phyloP scores from a whole-genome alignment of 2,113 vertebrate species.

The Paedocypris sp. region DNA sequence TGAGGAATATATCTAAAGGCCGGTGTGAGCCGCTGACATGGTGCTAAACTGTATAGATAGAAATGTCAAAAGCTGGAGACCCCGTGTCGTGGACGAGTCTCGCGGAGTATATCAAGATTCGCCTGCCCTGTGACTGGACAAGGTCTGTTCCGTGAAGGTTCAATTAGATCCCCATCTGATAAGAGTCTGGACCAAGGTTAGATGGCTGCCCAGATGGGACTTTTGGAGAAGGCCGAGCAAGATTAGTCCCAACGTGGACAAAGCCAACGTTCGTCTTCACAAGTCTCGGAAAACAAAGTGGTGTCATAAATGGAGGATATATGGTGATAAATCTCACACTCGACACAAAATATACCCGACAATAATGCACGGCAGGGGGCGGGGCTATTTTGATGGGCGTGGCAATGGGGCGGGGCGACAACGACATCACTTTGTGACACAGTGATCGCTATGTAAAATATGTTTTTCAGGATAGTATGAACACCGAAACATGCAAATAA shows the following conservation, averaged over 20 bases:
- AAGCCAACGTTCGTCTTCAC: neutral
- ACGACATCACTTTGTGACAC: too few species aligned
- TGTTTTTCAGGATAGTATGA: too few species aligned
- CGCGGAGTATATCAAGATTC: slow-evolving; percentile 41
- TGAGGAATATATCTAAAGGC: neutral
- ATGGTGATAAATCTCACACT: too few species aligned
- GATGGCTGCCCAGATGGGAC: slow-evolving; percentile 38
- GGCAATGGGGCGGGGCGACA: too few species aligned
- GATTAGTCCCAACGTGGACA: slow-evolving; percentile 33
- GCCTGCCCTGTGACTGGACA: slow-evolving; percentile 38
- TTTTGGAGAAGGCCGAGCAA: slow-evolving; percentile 32
- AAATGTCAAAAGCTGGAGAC: slow-evolving; percentile 18
- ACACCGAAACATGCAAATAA: too few species aligned
- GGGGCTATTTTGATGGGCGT: too few species aligned
- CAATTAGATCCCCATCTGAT: slow-evolving; percentile 46
- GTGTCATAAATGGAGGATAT: neutral
- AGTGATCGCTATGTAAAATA: too few species aligned
- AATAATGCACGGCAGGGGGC: too few species aligned
- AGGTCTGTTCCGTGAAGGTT: slow-evolving; percentile 41
- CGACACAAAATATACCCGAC: too few species aligned
- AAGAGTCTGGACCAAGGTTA: slow-evolving; percentile 44
- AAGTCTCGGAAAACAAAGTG: neutral
- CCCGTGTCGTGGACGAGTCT: slow-evolving; percentile 34
- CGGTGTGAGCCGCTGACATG: neutral
- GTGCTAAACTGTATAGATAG: slow-evolving; percentile 15